phyloP scores from a whole-genome alignment of 2,797 vertebrate species.

The Gobionotothen gibberifrons region DNA sequence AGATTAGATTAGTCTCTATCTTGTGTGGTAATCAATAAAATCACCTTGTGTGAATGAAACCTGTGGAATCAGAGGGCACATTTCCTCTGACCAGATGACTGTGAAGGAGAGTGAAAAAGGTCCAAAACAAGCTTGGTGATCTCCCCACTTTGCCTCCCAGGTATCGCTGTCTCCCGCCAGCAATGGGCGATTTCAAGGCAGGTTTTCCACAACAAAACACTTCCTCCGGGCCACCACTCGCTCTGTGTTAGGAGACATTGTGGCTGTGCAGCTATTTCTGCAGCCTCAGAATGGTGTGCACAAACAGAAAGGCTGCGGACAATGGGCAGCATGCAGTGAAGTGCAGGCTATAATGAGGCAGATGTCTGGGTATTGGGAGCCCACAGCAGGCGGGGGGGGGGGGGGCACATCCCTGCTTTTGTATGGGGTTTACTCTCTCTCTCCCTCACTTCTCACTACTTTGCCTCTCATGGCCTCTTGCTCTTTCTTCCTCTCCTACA shows the following conservation, averaged over 20 bases:
- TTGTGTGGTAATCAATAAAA: slow-evolving; percentile 10
- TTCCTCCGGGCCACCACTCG: slow-evolving; percentile 62
- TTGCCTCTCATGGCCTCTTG: slow-evolving; percentile 61
- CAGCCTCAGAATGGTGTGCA: slow-evolving; percentile 53
- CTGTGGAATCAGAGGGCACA: neutral
- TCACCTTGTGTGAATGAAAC: neutral
- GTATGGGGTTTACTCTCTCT: slow-evolving; percentile 59
- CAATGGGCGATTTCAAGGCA: slow-evolving; percentile 46
- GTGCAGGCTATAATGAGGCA: slow-evolving; percentile 86
- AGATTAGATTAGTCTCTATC: neutral
- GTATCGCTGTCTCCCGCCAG: slow-evolving; percentile 39
- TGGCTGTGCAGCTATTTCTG: slow-evolving; percentile 65
- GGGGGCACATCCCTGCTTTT: slow-evolving; percentile 68
- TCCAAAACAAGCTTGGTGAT: slow-evolving; percentile 14
- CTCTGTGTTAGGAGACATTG: slow-evolving; percentile 36
- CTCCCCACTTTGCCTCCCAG: slow-evolving; percentile 30
- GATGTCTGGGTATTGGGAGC: slow-evolving; percentile 85
- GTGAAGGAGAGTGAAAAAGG: neutral
- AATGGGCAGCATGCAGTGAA: slow-evolving; percentile 83
- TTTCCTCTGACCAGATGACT: neutral
- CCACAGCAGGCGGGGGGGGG: slow-evolving; percentile 65
- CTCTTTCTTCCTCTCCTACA: slow-evolving; percentile 57
- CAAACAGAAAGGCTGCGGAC: slow-evolving; percentile 74
- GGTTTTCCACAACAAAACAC: slow-evolving; percentile 60
- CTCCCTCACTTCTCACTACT: slow-evolving; percentile 41